Evolutionary conservation across 2,113 vertebrate species (phyloP).

Genomic region (Andinoacara biseriatus): DNA sequence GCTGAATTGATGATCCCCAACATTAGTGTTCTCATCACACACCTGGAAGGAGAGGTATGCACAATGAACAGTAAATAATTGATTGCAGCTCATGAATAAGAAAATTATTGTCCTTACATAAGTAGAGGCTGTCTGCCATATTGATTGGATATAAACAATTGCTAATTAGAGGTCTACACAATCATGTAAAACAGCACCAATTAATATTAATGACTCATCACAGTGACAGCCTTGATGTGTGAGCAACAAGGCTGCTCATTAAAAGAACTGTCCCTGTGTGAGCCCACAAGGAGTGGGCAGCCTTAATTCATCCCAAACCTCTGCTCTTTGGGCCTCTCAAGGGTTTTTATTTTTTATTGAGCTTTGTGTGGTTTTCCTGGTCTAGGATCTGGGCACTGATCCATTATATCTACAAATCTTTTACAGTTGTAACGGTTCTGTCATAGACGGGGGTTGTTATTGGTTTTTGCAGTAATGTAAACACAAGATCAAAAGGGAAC

Average conservation of each 20-base stretch:
- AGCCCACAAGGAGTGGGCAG: not conserved
- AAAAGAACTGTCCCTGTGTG: not conserved
- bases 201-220: conserved; percentile 13
- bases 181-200: not conserved
- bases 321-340: not conserved
- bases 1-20: conserved; percentile 88
- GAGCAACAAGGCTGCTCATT: conserved; percentile 1
- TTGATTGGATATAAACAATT: conserved; percentile 11
- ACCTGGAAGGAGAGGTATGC: conserved; percentile 92
- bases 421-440: not conserved
- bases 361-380: not conserved
- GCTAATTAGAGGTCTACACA: not conserved
- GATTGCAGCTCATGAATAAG: not conserved
- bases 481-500: not conserved
- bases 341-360: not conserved
- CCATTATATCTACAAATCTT: not conserved
- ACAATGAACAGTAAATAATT: not conserved
- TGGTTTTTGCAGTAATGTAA: conserved; percentile 5
- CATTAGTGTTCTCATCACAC: conserved; percentile 89
- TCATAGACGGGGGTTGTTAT: not conserved
- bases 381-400: not conserved
- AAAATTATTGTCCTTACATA: not conserved
- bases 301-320: not conserved
- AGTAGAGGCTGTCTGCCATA: not conserved
- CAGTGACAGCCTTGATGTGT: not conserved